Conservation (phyloP, 1,140 invertebrate species). For the Musca domestica region DNA sequence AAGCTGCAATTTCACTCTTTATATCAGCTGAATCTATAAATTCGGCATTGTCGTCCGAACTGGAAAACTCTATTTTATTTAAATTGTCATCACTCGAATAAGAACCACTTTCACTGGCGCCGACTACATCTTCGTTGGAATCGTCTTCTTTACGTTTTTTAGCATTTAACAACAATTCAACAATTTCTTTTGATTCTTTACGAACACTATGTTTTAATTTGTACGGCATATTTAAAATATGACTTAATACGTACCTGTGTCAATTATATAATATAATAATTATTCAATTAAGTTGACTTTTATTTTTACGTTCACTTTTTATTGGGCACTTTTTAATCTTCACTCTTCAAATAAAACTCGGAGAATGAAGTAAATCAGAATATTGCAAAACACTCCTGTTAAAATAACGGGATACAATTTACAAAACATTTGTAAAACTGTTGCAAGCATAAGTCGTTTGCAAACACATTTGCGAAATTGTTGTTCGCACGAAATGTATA, state of each 20-base stretch:
- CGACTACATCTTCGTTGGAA: slow-evolving; percentile 10
- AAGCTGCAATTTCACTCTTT: slow-evolving; percentile 12
- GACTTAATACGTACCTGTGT: too few species aligned
- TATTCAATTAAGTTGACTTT: too few species aligned
- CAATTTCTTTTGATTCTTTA: slow-evolving; percentile 15
- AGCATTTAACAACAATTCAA: slow-evolving; percentile 18
- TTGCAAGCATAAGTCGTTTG: not conserved
- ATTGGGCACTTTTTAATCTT: not conserved
- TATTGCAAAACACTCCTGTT: not conserved
- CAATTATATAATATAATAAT: too few species aligned
- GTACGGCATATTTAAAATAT: not conserved
- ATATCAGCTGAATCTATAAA: slow-evolving; percentile 7
- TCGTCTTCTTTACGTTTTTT: slow-evolving; percentile 9
- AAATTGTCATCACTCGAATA: slow-evolving; percentile 16
- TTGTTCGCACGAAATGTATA: not conserved
- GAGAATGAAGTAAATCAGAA: not conserved
- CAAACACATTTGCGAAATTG: not conserved
- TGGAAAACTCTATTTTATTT: slow-evolving; percentile 7
- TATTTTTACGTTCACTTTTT: not conserved
- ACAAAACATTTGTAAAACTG: not conserved
- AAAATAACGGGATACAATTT: not conserved
- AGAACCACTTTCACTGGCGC: slow-evolving; percentile 8
- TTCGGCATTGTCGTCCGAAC: slow-evolving; percentile 6
- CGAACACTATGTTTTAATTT: not conserved
- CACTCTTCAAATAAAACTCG: not conserved